These are phyloP conservation scores for Uria lomvia DNA, from an alignment of 2,113 vertebrate genomes.

Conservation along the genomic window DNA sequence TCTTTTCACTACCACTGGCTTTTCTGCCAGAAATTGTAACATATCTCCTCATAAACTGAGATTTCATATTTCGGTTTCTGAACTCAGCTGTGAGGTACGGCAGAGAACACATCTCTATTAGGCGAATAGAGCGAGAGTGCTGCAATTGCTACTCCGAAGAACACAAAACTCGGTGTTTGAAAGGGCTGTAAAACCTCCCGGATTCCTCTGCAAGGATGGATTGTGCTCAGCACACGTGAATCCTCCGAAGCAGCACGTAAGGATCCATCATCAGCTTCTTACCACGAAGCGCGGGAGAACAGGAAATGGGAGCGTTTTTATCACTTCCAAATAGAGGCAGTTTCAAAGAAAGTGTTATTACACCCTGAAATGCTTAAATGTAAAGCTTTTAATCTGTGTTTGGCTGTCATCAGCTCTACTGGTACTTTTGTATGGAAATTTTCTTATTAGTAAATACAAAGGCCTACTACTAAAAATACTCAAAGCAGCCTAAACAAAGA, in stretches of 20 bases:
- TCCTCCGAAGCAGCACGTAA: neutral
- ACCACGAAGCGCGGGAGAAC: neutral
- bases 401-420: neutral
- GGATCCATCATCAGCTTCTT: neutral
- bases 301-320: neutral
- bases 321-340: neutral
- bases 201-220: neutral
- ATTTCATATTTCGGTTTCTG: neutral
- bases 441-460: neutral
- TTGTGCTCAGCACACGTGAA: neutral
- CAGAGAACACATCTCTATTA: neutral
- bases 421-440: neutral
- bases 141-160: neutral
- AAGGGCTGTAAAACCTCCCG: neutral
- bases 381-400: neutral
- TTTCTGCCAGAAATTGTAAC: neutral
- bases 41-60: neutral
- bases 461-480: neutral
- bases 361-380: neutral
- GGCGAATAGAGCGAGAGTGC: neutral
- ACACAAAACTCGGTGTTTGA: neutral
- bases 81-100: neutral
- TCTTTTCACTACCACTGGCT: neutral
- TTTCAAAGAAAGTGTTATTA: neutral
- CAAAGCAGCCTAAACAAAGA: neutral